Conservation (phyloP, 53 echinoderm and acorn worm genomes). For the Antedon mediterranea region DNA sequence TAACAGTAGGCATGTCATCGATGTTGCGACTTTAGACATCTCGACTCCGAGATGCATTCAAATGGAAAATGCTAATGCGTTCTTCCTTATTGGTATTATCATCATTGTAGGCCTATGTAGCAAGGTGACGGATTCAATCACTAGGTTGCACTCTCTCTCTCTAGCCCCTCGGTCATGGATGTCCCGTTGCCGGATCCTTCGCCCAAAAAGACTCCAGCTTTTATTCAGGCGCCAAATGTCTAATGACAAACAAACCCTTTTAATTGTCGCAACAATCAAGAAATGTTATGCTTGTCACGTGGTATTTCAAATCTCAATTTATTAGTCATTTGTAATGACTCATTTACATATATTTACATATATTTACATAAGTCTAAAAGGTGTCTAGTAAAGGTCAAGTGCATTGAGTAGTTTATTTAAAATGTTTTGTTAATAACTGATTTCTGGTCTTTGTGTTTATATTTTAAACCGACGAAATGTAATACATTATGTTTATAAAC, state of each 20-base stretch:
- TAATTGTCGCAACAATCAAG: not conserved
- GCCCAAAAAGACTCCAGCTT: not conserved
- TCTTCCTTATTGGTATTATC: not conserved
- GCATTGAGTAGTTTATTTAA: too few relatives aligned
- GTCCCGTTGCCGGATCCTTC: not conserved
- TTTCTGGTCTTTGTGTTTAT: too few relatives aligned
- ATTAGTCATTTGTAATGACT: too few relatives aligned
- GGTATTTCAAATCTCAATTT: too few relatives aligned
- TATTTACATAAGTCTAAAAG: too few relatives aligned
- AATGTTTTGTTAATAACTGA: too few relatives aligned
- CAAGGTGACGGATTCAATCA: not conserved
- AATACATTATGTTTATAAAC: too few relatives aligned
- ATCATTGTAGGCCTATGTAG: not conserved
- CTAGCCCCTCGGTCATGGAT: not conserved
- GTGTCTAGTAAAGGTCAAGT: too few relatives aligned
- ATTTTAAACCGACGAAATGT: too few relatives aligned
- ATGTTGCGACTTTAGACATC: not conserved
- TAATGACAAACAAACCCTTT: not conserved
- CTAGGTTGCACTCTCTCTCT: not conserved
- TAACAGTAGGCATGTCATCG: not conserved
- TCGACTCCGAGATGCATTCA: not conserved
- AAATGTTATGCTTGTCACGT: too few relatives aligned
- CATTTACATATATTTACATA: too few relatives aligned
- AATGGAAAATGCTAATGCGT: not conserved
- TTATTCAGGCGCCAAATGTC: not conserved